A percentile compares a stretch with the other conserved stretches of the same genome.
These are phyloP conservation scores for Metellina segmentata DNA, from an alignment of 2,888 invertebrate species.

Conservation along the genomic window DNA sequence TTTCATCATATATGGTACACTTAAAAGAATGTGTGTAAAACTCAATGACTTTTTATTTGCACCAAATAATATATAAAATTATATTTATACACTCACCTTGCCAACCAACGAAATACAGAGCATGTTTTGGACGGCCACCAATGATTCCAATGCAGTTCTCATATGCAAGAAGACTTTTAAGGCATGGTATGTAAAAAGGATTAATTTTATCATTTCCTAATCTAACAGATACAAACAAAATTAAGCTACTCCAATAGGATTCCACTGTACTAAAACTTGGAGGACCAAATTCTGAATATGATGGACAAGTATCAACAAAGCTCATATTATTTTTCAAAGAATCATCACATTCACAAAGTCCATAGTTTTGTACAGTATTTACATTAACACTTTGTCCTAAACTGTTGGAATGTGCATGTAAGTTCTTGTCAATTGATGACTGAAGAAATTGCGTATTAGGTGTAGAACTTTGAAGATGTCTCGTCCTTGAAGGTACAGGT, in stretches of 20 bases:
- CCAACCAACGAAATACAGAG: slow-evolving; percentile 95
- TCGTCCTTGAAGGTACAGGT: neutral
- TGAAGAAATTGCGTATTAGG: neutral
- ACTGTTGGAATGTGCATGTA: neutral
- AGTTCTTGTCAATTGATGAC: neutral
- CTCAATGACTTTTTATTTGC: too few species aligned
- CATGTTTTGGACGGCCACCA: slow-evolving; percentile 95
- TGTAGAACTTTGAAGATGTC: neutral
- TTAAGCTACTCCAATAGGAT: slow-evolving; percentile 87
- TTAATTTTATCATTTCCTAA: slow-evolving; percentile 93
- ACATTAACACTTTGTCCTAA: neutral
- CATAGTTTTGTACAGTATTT: neutral
- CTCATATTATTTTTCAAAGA: slow-evolving; percentile 8
- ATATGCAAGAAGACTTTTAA: slow-evolving; percentile 89
- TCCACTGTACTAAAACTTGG: slow-evolving; percentile 52
- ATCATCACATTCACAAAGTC: neutral
- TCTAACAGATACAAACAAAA: slow-evolving; percentile 91
- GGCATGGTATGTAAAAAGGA: slow-evolving; percentile 90
- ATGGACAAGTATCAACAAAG: slow-evolving; percentile 57
- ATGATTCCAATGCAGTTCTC: slow-evolving; percentile 92
- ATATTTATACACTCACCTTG: slow-evolving; percentile 84
- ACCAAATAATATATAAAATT: too few species aligned
- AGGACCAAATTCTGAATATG: slow-evolving; percentile 63
- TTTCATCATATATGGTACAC: too few species aligned
- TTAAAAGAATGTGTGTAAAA: too few species aligned